Evolutionary conservation across 92 coral and sea anemone species (phyloP).

Genomic region (Montipora capitata): DNA sequence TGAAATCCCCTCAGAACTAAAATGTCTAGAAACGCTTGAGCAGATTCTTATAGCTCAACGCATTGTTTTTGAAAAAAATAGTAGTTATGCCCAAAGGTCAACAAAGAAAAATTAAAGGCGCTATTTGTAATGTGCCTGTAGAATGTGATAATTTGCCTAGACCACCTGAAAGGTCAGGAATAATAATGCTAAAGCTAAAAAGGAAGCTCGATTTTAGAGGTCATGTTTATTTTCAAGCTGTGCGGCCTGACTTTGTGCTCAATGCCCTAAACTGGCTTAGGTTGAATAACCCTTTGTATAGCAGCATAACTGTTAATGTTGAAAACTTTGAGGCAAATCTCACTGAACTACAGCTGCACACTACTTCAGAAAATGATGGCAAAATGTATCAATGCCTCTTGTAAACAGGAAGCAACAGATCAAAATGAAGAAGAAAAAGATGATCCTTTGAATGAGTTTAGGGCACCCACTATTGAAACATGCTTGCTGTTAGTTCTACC

Average conservation of each 20-base stretch:
- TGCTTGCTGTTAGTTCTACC: background rate
- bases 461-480: background rate
- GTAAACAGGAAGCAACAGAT: too few relatives aligned
- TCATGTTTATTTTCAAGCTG: constrained; percentile 50
- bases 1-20: too few relatives aligned
- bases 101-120: constrained; percentile 54
- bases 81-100: constrained; percentile 28
- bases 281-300: constrained; percentile 50
- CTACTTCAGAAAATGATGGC: too few relatives aligned
- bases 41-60: too few relatives aligned
- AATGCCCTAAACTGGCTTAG: constrained; percentile 62
- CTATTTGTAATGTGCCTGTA: constrained; percentile 60
- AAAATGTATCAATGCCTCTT: too few relatives aligned
- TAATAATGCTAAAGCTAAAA: constrained; percentile 51
- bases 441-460: background rate
- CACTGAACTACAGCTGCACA: too few relatives aligned
- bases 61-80: too few relatives aligned
- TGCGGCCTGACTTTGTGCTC: constrained; percentile 12
- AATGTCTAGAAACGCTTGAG: too few relatives aligned
- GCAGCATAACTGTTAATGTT: constrained; percentile 25
- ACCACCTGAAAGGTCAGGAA: constrained; percentile 65
- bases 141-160: constrained; percentile 51
- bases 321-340: constrained; percentile 25
- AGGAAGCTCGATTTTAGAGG: constrained; percentile 50
- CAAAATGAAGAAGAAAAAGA: too few relatives aligned